Conservation (phyloP, 2,113 vertebrate genomes). For the Dermatemys mawii region DNA sequence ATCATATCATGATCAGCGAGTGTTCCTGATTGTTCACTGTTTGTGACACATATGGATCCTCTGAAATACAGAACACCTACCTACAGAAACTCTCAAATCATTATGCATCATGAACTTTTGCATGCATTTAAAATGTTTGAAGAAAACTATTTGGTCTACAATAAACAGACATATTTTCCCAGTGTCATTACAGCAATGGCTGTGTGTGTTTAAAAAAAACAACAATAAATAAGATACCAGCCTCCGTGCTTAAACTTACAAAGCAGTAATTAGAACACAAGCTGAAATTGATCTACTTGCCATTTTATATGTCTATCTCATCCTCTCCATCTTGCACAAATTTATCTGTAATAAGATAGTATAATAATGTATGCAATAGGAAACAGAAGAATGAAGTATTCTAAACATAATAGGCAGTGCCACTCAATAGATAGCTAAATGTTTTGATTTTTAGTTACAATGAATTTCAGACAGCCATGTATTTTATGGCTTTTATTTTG, state of each 20-base stretch:
- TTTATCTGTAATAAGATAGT: background rate
- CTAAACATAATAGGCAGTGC: background rate
- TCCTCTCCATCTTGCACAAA: background rate
- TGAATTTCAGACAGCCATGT: background rate
- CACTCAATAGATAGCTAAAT: background rate
- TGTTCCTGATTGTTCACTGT: constrained; percentile 81
- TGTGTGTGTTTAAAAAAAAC: constrained; percentile 57
- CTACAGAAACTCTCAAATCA: constrained; percentile 75
- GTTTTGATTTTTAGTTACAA: background rate
- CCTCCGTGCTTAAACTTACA: constrained; percentile 65
- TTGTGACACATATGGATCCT: constrained; percentile 79
- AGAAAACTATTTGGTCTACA: constrained; percentile 78
- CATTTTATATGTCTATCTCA: constrained; percentile 13
- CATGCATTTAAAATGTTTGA: constrained; percentile 79
- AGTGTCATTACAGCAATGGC: constrained; percentile 68
- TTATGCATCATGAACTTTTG: constrained; percentile 78
- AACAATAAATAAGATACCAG: constrained; percentile 57
- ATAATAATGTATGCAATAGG: background rate
- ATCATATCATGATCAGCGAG: constrained; percentile 80
- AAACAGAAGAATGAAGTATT: background rate
- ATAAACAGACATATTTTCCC: constrained; percentile 80
- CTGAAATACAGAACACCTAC: constrained; percentile 79
- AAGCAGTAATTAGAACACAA: constrained; percentile 51
- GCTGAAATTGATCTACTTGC: constrained; percentile 19
- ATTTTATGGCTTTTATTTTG: background rate